These are phyloP conservation scores for Eilema depressum DNA, from an alignment of 2,888 invertebrate genomes.

Conservation along the genomic window DNA sequence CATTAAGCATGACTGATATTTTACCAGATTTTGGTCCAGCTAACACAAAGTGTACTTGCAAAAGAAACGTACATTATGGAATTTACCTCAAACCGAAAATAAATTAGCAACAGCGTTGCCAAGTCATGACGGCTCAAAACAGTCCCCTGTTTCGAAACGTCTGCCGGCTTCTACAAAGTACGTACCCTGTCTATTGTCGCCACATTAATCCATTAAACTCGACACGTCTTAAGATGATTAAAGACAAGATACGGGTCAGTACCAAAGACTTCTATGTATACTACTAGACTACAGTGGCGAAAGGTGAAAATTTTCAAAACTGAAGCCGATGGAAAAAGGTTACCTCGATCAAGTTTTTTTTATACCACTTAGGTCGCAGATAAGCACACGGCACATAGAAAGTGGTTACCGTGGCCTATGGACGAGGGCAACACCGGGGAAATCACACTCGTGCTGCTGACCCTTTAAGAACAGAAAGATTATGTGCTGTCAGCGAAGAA, in stretches of 20 bases:
- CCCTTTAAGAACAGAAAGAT: no score
- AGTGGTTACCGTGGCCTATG: no score
- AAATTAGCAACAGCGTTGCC: not conserved
- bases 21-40: no score
- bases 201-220: conserved; percentile 14
- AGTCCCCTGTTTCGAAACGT: not conserved
- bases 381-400: no score
- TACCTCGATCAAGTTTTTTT: no score
- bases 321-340: no score
- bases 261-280: not conserved
- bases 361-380: no score
- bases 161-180: not conserved
- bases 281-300: not conserved
- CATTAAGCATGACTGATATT: not conserved
- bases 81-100: not conserved
- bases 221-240: conserved; percentile 2
- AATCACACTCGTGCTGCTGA: no score
- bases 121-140: conserved; percentile 3
- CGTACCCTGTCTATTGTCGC: not conserved
- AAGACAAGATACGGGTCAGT: not conserved
- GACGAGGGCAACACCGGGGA: no score
- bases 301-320: no score
- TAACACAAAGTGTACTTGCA: not conserved
- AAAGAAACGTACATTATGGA: not conserved
- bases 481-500: no score